A percentile compares a stretch with the other conserved stretches of the same genome.
These are phyloP conservation scores for Hylia prasina DNA, from an alignment of 2,113 vertebrate genomes.

Conservation along the genomic window DNA sequence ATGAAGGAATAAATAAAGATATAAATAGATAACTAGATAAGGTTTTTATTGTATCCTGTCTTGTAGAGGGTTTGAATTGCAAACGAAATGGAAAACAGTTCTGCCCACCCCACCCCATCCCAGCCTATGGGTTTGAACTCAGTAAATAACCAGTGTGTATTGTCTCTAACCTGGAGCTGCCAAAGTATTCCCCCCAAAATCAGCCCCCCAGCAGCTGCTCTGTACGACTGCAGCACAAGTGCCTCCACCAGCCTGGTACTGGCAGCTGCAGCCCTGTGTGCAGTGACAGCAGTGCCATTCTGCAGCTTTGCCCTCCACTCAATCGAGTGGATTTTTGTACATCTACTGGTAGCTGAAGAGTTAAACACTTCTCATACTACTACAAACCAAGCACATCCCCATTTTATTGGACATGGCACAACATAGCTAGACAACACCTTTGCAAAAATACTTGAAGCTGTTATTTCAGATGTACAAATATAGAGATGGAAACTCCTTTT, in stretches of 20 bases:
- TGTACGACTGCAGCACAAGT: neutral
- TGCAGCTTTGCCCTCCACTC: neutral
- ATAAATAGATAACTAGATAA: neutral
- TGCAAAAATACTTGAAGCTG: conserved; percentile 39
- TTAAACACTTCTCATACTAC: neutral
- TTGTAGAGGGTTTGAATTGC: neutral
- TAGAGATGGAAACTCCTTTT: neutral
- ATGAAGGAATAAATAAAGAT: neutral
- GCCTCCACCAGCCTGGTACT: neutral
- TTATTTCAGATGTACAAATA: conserved; percentile 31
- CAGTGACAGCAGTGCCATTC: neutral
- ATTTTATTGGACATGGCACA: conserved; percentile 30
- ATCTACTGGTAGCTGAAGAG: neutral
- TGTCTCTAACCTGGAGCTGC: neutral
- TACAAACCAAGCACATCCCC: neutral
- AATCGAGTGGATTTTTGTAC: neutral
- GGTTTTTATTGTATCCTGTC: neutral
- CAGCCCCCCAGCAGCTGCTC: neutral
- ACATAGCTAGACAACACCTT: neutral
- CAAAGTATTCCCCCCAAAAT: neutral
- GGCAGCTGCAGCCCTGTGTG: rapidly evolving
- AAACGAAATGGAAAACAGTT: neutral
- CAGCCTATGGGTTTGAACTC: neutral
- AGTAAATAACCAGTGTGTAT: neutral
- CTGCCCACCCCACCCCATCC: too few relatives aligned